Percentiles rank a stretch among this genome's conserved stretches.
Evolutionary conservation across 1,140 invertebrate species (phyloP).

Genomic region (Rhopalosiphum maidis): DNA sequence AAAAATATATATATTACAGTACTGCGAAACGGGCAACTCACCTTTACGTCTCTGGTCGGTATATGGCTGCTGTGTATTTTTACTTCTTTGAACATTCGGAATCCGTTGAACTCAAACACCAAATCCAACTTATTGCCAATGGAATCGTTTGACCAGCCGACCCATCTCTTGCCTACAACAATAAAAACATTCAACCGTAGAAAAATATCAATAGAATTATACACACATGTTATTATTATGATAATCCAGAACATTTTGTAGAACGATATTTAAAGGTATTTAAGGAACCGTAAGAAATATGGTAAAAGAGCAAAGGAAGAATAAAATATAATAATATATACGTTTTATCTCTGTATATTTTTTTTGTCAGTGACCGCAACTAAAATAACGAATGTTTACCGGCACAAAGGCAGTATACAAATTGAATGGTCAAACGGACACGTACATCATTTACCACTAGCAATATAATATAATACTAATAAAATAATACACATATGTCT

Average conservation of each 20-base stretch:
- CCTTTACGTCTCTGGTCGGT: constrained; percentile 75
- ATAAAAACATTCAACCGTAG: background rate
- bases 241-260: background rate
- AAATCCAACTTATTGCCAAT: constrained; percentile 69
- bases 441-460: background rate
- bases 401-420: background rate
- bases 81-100: constrained; percentile 77
- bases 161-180: constrained; percentile 80
- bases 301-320: background rate
- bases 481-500: background rate
- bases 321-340: background rate
- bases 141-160: constrained; percentile 78
- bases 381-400: background rate
- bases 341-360: background rate
- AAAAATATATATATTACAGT: background rate
- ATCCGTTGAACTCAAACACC: constrained; percentile 79
- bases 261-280: background rate
- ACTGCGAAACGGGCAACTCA: constrained; percentile 62
- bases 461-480: background rate
- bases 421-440: background rate
- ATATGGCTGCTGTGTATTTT: constrained; percentile 80
- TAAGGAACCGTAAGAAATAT: background rate
- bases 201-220: background rate
- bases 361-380: background rate
- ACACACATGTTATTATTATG: background rate